phyloP scores from a whole-genome alignment of 2,113 vertebrate genomes.

The Tenrec ecaudatus region DNA sequence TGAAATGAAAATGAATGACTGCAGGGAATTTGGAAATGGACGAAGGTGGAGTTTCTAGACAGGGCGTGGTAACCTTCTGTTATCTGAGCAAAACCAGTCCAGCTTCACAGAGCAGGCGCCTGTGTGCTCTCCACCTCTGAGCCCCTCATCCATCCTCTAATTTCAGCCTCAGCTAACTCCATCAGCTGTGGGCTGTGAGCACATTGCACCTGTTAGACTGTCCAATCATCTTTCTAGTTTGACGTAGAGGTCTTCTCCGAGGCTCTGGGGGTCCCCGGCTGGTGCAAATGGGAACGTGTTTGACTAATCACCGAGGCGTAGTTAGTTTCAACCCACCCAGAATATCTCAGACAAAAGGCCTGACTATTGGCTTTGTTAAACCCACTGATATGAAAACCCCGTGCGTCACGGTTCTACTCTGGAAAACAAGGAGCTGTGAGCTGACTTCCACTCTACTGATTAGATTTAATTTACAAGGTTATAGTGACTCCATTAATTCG shows the following conservation, averaged over 20 bases:
- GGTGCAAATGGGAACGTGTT: background rate
- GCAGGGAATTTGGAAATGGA: conserved; percentile 10
- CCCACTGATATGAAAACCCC: too few species aligned
- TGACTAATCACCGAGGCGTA: background rate
- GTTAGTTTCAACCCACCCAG: background rate
- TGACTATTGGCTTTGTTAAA: too few species aligned
- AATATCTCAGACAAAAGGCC: background rate
- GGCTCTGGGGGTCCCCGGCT: too few species aligned
- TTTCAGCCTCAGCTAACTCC: background rate
- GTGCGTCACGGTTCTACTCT: too few species aligned
- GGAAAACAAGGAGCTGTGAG: too few species aligned
- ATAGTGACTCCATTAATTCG: too few species aligned
- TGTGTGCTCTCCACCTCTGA: background rate
- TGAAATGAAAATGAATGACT: conserved; percentile 46
- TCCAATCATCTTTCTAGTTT: background rate
- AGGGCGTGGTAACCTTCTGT: background rate
- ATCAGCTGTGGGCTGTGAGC: background rate
- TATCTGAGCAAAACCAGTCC: background rate
- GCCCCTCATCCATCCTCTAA: background rate
- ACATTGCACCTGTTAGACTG: background rate
- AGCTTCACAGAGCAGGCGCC: background rate
- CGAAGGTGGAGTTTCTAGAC: background rate
- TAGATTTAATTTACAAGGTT: too few species aligned
- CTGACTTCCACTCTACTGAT: too few species aligned
- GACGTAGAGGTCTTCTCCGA: background rate